Percentiles rank a stretch among this genome's conserved stretches.
These are phyloP conservation scores for Cephus rjabovi DNA, from an alignment of 2,888 invertebrate genomes.

Conservation along the genomic window DNA sequence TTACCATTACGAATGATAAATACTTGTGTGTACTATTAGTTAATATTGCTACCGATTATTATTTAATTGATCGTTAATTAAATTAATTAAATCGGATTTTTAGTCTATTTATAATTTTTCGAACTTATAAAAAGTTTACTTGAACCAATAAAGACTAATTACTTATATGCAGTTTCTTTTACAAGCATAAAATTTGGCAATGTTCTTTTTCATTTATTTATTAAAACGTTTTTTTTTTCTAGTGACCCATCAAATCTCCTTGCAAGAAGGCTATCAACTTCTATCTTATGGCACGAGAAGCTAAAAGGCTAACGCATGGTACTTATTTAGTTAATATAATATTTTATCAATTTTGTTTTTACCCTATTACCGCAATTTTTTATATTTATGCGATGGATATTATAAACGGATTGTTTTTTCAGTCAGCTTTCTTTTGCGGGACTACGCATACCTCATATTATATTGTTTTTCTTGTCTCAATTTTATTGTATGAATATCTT, in stretches of 20 bases:
- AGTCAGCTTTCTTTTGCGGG: constrained; percentile 7
- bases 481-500: not conserved
- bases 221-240: not conserved
- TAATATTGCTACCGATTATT: not conserved
- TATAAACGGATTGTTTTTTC: constrained; percentile 6
- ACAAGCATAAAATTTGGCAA: not conserved
- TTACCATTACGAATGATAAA: not conserved
- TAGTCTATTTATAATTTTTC: no score
- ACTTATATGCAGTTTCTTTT: not conserved
- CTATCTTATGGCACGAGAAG: not conserved
- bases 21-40: not conserved
- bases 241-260: not conserved
- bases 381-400: not conserved
- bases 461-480: not conserved
- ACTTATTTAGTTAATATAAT: constrained; percentile 2
- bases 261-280: not conserved
- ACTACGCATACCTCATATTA: constrained; percentile 11
- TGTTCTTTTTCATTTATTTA: not conserved
- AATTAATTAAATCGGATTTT: no score
- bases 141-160: no score
- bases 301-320: not conserved
- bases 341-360: constrained; percentile 12
- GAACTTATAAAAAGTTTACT: no score
- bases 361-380: constrained; percentile 7
- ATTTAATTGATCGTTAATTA: no score